Evolutionary conservation across 1,140 invertebrate genomes (phyloP).

Genomic region (Diabrotica undecimpunctata): DNA sequence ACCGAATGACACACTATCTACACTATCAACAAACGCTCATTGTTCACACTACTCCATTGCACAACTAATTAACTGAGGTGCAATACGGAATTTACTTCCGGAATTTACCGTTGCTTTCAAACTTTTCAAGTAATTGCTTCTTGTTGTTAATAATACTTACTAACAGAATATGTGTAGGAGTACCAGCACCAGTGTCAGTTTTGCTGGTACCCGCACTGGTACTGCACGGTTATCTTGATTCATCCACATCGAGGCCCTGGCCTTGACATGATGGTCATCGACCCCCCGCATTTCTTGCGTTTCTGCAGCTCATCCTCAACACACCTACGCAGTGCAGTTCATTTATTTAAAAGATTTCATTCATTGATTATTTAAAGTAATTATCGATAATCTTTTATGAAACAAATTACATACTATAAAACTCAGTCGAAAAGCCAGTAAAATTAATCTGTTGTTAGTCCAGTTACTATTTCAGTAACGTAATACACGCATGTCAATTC

Average conservation of each 20-base stretch:
- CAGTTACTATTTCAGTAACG: too few relatives aligned
- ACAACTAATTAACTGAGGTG: conserved; percentile 29
- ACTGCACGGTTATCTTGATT: conserved; percentile 35
- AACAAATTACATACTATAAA: too few relatives aligned
- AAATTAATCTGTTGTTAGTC: too few relatives aligned
- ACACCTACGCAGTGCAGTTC: conserved; percentile 23
- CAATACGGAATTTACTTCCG: conserved; percentile 39
- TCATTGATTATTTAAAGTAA: too few relatives aligned
- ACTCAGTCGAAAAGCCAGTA: too few relatives aligned
- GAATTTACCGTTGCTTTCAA: conserved; percentile 42
- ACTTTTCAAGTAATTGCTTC: conserved; percentile 26
- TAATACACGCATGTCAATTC: too few relatives aligned
- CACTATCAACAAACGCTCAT: conserved; percentile 37
- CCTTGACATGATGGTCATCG: conserved; percentile 42
- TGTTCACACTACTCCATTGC: conserved; percentile 36
- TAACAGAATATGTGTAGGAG: conserved; percentile 8
- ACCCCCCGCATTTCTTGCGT: conserved; percentile 33
- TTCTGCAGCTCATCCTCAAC: conserved; percentile 31
- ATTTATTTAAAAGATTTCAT: too few relatives aligned
- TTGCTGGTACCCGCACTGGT: conserved; percentile 20
- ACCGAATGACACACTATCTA: conserved; percentile 28
- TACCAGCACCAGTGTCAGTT: conserved; percentile 20
- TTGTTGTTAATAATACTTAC: conserved; percentile 19
- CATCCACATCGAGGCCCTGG: conserved; percentile 33
- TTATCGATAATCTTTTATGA: too few relatives aligned